A percentile compares a stretch with the other conserved stretches of the same genome.
Evolutionary conservation across 2,888 invertebrate species (phyloP).

Genomic region (Vesta saturnalis): DNA sequence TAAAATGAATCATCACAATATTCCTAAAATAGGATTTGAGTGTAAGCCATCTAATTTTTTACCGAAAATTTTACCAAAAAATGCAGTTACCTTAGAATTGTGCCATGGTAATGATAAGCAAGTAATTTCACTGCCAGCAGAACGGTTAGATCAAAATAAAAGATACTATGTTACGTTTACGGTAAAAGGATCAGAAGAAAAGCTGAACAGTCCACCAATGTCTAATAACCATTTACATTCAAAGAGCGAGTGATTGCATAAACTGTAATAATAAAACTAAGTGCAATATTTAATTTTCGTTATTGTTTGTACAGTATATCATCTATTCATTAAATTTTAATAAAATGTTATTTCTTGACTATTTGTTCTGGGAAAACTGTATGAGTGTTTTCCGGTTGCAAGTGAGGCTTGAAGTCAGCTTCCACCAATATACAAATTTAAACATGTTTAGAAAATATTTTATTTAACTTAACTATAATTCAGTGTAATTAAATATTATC

Average conservation of each 20-base stretch:
- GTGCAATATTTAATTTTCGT: background rate
- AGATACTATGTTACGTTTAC: conserved; percentile 94
- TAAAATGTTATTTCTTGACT: too few species aligned
- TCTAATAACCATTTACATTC: conserved; percentile 59
- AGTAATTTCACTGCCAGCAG: conserved; percentile 87
- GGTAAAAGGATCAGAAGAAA: conserved; percentile 74
- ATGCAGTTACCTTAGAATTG: conserved; percentile 79
- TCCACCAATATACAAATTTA: too few species aligned
- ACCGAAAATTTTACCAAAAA: conserved; percentile 69
- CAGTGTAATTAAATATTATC: too few species aligned
- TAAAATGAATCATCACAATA: conserved; percentile 81
- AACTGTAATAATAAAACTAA: background rate
- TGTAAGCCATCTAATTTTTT: conserved; percentile 66
- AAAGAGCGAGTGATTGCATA: conserved; percentile 55
- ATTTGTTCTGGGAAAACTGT: too few species aligned
- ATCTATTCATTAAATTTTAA: background rate
- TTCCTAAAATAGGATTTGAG: conserved; percentile 74
- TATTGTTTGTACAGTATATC: background rate
- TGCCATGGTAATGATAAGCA: conserved; percentile 87
- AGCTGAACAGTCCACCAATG: conserved; percentile 30
- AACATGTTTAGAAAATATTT: too few species aligned
- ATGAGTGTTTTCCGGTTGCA: too few species aligned
- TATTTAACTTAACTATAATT: too few species aligned
- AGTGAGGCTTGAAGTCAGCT: too few species aligned
- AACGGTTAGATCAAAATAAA: conserved; percentile 87